phyloP scores from a whole-genome alignment of 1,140 invertebrate genomes.

The Papilio xuthus region DNA sequence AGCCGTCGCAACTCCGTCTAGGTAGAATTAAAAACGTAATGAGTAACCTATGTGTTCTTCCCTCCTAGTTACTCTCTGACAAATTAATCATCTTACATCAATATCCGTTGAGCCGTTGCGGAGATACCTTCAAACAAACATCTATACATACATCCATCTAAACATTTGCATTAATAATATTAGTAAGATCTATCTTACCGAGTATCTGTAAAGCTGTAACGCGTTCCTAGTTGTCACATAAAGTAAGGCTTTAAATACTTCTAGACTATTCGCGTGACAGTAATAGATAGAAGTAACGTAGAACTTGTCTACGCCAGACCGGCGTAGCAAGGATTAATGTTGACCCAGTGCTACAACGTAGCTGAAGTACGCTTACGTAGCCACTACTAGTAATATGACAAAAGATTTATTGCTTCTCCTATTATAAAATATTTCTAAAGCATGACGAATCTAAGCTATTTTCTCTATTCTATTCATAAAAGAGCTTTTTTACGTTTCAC shows the following conservation, averaged over 20 bases:
- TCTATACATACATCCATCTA: too few species aligned
- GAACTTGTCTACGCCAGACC: not conserved
- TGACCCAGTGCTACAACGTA: conserved; percentile 1
- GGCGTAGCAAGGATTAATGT: conserved; percentile 14
- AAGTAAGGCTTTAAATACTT: not conserved
- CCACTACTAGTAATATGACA: not conserved
- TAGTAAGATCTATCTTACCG: too few species aligned
- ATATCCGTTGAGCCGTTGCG: too few species aligned
- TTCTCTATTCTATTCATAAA: not conserved
- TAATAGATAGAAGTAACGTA: conserved; percentile 10
- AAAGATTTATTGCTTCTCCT: not conserved
- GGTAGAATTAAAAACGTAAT: too few species aligned
- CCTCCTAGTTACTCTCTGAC: too few species aligned
- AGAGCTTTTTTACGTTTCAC: not conserved
- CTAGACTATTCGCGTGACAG: conserved; percentile 1
- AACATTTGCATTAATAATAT: too few species aligned
- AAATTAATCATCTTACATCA: too few species aligned
- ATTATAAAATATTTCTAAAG: not conserved
- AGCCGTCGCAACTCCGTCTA: too few species aligned
- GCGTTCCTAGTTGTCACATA: not conserved
- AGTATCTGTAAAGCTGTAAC: not conserved
- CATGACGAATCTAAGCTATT: not conserved
- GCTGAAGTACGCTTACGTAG: not conserved
- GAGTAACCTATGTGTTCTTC: too few species aligned
- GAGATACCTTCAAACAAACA: too few species aligned